phyloP scores from a whole-genome alignment of 2,888 invertebrate species.

The Agonopterix alstromeriana region DNA sequence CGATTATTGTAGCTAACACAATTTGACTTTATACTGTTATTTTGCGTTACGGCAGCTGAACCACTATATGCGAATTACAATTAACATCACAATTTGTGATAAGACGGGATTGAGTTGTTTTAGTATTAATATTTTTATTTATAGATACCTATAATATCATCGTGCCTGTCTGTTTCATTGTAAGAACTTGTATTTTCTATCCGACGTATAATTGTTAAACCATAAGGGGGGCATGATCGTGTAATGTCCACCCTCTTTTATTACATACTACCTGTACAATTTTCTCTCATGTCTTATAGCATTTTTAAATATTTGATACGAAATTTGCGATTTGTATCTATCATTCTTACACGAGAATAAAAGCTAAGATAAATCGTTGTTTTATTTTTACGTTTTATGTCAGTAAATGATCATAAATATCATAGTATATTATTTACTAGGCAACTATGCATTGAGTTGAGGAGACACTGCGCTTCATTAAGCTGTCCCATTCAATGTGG shows the following conservation, averaged over 20 bases:
- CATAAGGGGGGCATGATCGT: background rate
- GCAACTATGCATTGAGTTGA: too few relatives aligned
- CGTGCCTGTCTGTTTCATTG: constrained; percentile 52
- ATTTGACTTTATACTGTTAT: constrained; percentile 14
- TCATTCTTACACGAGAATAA: constrained; percentile 68
- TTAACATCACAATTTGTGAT: constrained; percentile 65
- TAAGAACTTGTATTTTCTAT: constrained; percentile 3
- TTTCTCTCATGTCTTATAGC: constrained; percentile 47
- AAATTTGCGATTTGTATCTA: constrained; percentile 66
- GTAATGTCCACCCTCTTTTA: constrained; percentile 11
- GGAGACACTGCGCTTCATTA: too few relatives aligned
- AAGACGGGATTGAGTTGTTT: constrained; percentile 48
- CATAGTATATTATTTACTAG: too few relatives aligned
- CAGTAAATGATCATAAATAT: too few relatives aligned
- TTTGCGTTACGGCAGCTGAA: constrained; percentile 38
- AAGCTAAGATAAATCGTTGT: constrained; percentile 44
- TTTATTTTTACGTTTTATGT: constrained; percentile 17
- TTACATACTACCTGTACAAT: constrained; percentile 52
- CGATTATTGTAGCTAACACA: constrained; percentile 11
- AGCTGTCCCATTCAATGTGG: too few relatives aligned
- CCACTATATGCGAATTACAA: constrained; percentile 23
- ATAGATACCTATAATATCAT: constrained; percentile 44
- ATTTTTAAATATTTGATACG: constrained; percentile 71
- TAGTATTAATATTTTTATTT: constrained; percentile 36
- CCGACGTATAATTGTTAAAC: constrained; percentile 7